Conservation (phyloP, 1,140 invertebrate genomes). For the Harpegnathos saltator region DNA sequence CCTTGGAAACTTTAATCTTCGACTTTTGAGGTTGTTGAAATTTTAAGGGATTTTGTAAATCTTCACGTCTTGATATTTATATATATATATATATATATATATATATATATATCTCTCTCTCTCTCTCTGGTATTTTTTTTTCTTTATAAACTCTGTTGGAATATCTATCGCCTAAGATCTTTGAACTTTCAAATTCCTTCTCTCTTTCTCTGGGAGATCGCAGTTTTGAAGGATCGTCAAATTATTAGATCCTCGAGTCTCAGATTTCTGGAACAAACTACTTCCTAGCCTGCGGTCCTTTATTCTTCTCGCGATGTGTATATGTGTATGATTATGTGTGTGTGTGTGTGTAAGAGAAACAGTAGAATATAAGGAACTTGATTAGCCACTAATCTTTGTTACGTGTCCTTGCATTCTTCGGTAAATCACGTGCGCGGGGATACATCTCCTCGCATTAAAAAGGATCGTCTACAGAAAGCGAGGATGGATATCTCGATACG, state of each 20-base stretch:
- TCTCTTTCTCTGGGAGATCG: background rate
- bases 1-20: background rate
- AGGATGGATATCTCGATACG: constrained; percentile 9
- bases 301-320: background rate
- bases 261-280: too few species aligned
- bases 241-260: too few species aligned
- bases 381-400: constrained; percentile 37
- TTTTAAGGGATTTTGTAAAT: constrained; percentile 8
- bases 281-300: background rate
- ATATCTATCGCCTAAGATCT: background rate
- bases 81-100: too few species aligned
- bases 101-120: too few species aligned
- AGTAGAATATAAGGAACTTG: background rate
- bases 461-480: constrained; percentile 6
- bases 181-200: constrained; percentile 2
- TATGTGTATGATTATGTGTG: too few species aligned
- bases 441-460: background rate
- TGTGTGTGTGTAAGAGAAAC: background rate
- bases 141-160: background rate
- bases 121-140: background rate
- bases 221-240: background rate
- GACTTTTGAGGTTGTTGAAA: background rate
- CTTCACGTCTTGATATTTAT: background rate
- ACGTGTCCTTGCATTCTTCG: constrained; percentile 10
- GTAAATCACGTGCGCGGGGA: background rate